A percentile compares a stretch with the other conserved stretches of the same genome.
These are phyloP conservation scores for Euplexia lucipara DNA, from an alignment of 2,888 invertebrate genomes.

Conservation along the genomic window DNA sequence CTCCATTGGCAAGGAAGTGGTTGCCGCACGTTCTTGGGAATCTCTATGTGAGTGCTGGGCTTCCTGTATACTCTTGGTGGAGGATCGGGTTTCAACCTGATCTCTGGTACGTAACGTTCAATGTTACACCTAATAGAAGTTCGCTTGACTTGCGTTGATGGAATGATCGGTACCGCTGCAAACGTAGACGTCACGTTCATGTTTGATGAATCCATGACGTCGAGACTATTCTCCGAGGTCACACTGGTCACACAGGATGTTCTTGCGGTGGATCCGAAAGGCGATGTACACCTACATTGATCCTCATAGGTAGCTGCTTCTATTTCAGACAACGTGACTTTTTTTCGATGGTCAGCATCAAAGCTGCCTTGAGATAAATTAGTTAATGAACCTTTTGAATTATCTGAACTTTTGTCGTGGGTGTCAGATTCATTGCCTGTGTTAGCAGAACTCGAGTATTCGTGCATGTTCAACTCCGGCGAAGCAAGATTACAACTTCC, in stretches of 20 bases:
- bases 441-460: conserved; percentile 74
- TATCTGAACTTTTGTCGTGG: conserved; percentile 78
- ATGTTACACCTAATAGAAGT: conserved; percentile 88
- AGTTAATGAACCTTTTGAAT: conserved; percentile 74
- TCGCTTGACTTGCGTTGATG: conserved; percentile 87
- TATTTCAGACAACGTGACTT: conserved; percentile 90
- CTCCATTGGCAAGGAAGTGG: conserved; percentile 86
- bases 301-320: conserved; percentile 92
- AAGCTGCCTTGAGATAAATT: conserved; percentile 79
- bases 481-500: conserved; percentile 95
- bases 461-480: conserved; percentile 92
- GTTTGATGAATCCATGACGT: conserved; percentile 89
- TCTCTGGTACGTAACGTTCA: conserved; percentile 84
- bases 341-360: conserved; percentile 78
- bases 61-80: conserved; percentile 87
- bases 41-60: conserved; percentile 86
- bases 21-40: conserved; percentile 87
- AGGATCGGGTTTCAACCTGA: conserved; percentile 85
- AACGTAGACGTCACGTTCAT: conserved; percentile 89
- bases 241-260: conserved; percentile 92
- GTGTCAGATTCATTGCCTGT: conserved; percentile 82
- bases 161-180: conserved; percentile 84
- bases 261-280: conserved; percentile 93
- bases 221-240: conserved; percentile 90
- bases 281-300: conserved; percentile 94